These are phyloP conservation scores for Malacoraja senta DNA, from an alignment of 2,797 vertebrate genomes.

Conservation along the genomic window DNA sequence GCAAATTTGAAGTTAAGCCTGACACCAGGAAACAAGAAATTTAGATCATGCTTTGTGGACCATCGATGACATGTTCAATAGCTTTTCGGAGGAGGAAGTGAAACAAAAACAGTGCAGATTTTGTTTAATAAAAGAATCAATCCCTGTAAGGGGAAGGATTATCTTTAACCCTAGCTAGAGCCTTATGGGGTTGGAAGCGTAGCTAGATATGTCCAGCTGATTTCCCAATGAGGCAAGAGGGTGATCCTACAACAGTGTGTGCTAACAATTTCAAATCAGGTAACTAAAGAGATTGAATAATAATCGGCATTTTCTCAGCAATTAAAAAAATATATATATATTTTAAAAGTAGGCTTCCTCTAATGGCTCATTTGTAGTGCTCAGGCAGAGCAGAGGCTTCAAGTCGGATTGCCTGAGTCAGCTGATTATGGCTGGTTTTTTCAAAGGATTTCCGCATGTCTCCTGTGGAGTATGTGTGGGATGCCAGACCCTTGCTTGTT, in stretches of 20 bases:
- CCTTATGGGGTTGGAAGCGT: not conserved
- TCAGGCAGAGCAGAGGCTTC: not conserved
- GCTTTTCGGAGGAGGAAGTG: not conserved
- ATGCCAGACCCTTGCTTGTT: not conserved
- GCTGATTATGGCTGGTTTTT: not conserved
- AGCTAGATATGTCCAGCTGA: not conserved
- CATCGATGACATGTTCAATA: not conserved
- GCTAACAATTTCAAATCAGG: not conserved
- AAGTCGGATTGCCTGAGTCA: not conserved
- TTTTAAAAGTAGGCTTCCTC: not conserved
- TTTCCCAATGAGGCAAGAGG: too few species aligned
- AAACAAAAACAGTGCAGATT: not conserved
- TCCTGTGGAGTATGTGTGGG: not conserved
- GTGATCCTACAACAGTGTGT: not conserved
- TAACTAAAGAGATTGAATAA: not conserved
- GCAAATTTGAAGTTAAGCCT: not conserved
- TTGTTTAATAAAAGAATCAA: not conserved
- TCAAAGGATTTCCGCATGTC: not conserved
- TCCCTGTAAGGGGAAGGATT: not conserved
- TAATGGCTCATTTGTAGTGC: not conserved
- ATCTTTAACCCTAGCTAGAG: not conserved
- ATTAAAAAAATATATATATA: not conserved
- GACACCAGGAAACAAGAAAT: not conserved
- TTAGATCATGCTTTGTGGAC: not conserved
- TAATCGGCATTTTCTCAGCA: not conserved